These are phyloP conservation scores for Eupeodes corollae DNA, from an alignment of 1,140 invertebrate genomes.

Conservation along the genomic window DNA sequence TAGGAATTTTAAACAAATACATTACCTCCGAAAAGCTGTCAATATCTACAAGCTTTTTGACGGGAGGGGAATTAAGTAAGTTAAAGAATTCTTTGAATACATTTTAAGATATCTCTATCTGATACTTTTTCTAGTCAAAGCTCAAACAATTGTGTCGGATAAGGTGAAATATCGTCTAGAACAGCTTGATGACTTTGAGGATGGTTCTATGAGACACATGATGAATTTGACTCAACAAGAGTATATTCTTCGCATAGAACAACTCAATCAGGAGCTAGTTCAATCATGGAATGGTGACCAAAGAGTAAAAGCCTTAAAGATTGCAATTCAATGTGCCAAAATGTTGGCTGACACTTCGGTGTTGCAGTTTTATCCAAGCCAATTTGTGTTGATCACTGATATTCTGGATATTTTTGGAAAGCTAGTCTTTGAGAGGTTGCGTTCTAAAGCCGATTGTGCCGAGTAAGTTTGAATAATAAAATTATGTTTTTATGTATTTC, in stretches of 20 bases:
- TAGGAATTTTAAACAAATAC: constrained; percentile 70
- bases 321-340: constrained; percentile 93
- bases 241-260: constrained; percentile 76
- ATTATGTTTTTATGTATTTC: constrained; percentile 9
- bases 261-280: constrained; percentile 79
- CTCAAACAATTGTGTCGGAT: constrained; percentile 68
- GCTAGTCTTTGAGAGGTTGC: constrained; percentile 79
- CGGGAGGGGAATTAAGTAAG: constrained; percentile 66
- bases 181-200: constrained; percentile 90
- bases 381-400: constrained; percentile 93
- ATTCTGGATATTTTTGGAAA: constrained; percentile 91
- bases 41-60: constrained; percentile 76
- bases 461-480: constrained; percentile 40
- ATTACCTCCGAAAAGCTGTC: constrained; percentile 86
- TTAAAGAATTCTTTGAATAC: too few relatives aligned
- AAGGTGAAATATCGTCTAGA: constrained; percentile 85
- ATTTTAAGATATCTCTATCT: too few relatives aligned
- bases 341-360: constrained; percentile 77
- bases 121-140: constrained; percentile 53
- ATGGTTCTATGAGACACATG: constrained; percentile 75
- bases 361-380: constrained; percentile 92
- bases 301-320: constrained; percentile 91
- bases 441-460: constrained; percentile 61
- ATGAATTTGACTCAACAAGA: constrained; percentile 85
- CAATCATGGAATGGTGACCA: constrained; percentile 88